Percentiles rank a stretch among this genome's conserved stretches.
These are phyloP conservation scores for Ctenosaura bakeri DNA, from an alignment of 2,797 vertebrate genomes.

Conservation along the genomic window DNA sequence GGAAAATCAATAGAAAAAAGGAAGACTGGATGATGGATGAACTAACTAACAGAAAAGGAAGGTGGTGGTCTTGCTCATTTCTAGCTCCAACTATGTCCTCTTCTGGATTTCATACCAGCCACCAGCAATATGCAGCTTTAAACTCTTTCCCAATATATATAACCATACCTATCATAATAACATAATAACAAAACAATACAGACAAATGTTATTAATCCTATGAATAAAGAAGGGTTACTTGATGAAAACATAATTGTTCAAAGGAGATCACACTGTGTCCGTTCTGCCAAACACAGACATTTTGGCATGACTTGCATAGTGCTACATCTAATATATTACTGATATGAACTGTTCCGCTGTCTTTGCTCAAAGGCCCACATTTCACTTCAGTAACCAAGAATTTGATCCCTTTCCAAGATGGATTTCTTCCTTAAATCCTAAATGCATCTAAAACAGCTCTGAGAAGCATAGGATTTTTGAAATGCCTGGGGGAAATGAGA, in stretches of 20 bases:
- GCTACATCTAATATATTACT: constrained; percentile 26
- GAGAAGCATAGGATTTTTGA: constrained; percentile 64
- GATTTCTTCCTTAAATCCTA: constrained; percentile 49
- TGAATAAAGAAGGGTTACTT: not conserved
- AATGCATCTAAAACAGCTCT: constrained; percentile 48
- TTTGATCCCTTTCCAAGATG: constrained; percentile 28
- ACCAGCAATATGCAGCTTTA: too few species aligned
- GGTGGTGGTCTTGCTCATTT: too few species aligned
- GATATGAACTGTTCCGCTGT: constrained; percentile 13
- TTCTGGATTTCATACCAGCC: too few species aligned
- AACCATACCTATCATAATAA: not conserved
- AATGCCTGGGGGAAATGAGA: constrained; percentile 41
- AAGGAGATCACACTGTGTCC: not conserved
- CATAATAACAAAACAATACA: not conserved
- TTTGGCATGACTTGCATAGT: constrained; percentile 9
- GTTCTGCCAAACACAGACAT: not conserved
- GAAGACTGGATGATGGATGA: too few species aligned
- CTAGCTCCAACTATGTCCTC: too few species aligned
- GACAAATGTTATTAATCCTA: not conserved
- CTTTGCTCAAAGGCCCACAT: constrained; percentile 9
- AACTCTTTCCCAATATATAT: not conserved
- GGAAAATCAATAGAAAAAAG: too few species aligned
- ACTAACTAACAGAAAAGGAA: too few species aligned
- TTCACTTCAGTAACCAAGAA: constrained; percentile 42
- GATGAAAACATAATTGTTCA: not conserved